Evolutionary conservation across 2,113 vertebrate genomes (phyloP), one percentile per base, ranked within the genome.

Genomic region (Echinops telfairi): DNA sequence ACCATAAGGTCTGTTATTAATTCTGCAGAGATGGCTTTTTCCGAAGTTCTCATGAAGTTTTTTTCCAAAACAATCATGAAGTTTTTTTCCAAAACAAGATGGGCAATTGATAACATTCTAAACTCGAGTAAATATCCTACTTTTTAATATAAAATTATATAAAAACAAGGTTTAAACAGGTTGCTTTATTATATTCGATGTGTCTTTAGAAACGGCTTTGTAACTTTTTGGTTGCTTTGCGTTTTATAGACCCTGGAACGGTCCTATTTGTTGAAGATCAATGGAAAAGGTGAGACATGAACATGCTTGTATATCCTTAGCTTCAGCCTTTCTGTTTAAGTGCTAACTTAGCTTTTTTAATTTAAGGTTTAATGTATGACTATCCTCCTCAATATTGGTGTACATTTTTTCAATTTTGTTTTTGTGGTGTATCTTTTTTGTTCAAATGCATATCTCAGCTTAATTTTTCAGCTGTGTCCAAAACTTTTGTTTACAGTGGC

Each of bases 191-290:
- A 23, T 36, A 20, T 77, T n/a, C 2, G 20, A 14, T 90, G 1
- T 79, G 4, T 93, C 20, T 94, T 95, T 96, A 87, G 91, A 89
- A 96, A 86, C 27, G 71, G 20, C 33, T 66, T 23, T 80, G 70
- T 23, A 22, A 17, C 38, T 53, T 87, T 38, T 91, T 27, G 68
- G 1, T 86, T 96, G 23, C 19, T 96, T 94, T 96, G 70, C 6
- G 82, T 73, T n/a, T 96, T 89, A 2, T 85, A 99, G 99, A 99
- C 99, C 6, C 97, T 99, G 57, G 99, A 99, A 89, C 98, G 99
- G 20, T 99, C 99, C 0, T 99, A 99, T 97, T 97, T 99, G 95
- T 97, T 99, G 96, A 99, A 99, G 96, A 99, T 99, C 94, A 98
- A 99, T 97, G 99, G 99, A 40, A 99, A 99, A 98, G 99, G 99